Evolutionary conservation across 2,113 vertebrate genomes (phyloP).

Genomic region (Choloepus hoffmanni): DNA sequence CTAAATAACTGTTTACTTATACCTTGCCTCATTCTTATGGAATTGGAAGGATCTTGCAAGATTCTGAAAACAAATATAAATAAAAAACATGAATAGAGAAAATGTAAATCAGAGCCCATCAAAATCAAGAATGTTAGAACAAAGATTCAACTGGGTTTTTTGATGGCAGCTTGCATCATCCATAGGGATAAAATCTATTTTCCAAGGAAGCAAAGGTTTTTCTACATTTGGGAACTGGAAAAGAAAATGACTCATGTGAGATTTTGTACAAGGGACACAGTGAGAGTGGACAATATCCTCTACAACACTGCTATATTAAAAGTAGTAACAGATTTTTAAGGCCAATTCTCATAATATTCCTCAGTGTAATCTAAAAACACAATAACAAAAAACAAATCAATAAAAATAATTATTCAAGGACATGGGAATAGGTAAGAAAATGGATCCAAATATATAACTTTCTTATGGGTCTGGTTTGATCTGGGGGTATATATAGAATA

Average conservation of each 20-base stretch:
- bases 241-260: not conserved
- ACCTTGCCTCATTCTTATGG: not conserved
- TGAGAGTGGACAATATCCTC: not conserved
- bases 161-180: not conserved
- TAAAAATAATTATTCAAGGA: not conserved
- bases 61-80: not conserved
- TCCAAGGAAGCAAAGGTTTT: not conserved
- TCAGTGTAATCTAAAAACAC: not conserved
- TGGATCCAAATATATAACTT: not conserved
- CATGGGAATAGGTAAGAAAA: not conserved
- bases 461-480: not conserved
- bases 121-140: not conserved
- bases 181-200: not conserved
- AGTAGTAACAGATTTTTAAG: conserved; percentile 4
- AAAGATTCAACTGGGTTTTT: conserved; percentile 11
- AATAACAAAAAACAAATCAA: not conserved
- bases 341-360: not conserved
- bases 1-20: not conserved
- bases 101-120: not conserved
- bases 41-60: not conserved
- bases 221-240: not conserved
- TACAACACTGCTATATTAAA: not conserved
- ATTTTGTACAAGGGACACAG: not conserved
- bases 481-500: not conserved
- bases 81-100: not conserved